phyloP scores from a whole-genome alignment of 2,888 invertebrate species.

The Aporophyla lueneburgensis region DNA sequence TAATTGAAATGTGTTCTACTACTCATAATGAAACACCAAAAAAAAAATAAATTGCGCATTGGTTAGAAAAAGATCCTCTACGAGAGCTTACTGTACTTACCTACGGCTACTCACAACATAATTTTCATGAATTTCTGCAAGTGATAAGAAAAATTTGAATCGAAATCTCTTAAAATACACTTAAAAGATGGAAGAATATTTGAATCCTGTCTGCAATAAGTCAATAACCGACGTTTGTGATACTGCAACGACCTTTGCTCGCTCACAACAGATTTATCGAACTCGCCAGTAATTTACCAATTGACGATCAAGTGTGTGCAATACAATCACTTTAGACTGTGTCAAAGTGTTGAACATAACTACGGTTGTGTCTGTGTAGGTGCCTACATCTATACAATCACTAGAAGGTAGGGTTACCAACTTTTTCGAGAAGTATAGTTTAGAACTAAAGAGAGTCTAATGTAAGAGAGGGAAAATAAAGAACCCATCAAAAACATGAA shows the following conservation, averaged over 20 bases:
- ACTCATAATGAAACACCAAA: too few species aligned
- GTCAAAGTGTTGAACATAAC: slow-evolving; percentile 26
- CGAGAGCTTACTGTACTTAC: too few species aligned
- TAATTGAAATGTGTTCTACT: too few species aligned
- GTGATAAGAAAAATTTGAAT: neutral
- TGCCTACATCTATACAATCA: neutral
- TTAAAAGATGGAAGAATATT: neutral
- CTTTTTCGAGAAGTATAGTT: too few species aligned
- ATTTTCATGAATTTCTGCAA: too few species aligned
- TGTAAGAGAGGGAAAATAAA: too few species aligned
- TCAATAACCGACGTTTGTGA: slow-evolving; percentile 8
- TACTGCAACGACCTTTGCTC: slow-evolving; percentile 36
- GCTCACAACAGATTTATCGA: slow-evolving; percentile 45
- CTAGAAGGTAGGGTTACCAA: too few species aligned
- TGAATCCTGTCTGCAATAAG: neutral
- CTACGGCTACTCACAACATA: too few species aligned
- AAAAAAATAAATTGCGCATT: too few species aligned
- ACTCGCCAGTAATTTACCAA: slow-evolving; percentile 50
- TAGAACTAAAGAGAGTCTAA: too few species aligned
- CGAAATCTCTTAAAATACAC: neutral
- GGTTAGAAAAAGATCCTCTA: too few species aligned
- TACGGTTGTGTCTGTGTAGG: neutral
- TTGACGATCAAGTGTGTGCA: slow-evolving; percentile 45
- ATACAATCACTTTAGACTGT: slow-evolving; percentile 13
- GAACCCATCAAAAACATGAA: too few species aligned